Percentiles rank a stretch among this genome's conserved stretches.
Conservation (phyloP, 2,113 vertebrate genomes). For the Bos javanicus region DNA sequence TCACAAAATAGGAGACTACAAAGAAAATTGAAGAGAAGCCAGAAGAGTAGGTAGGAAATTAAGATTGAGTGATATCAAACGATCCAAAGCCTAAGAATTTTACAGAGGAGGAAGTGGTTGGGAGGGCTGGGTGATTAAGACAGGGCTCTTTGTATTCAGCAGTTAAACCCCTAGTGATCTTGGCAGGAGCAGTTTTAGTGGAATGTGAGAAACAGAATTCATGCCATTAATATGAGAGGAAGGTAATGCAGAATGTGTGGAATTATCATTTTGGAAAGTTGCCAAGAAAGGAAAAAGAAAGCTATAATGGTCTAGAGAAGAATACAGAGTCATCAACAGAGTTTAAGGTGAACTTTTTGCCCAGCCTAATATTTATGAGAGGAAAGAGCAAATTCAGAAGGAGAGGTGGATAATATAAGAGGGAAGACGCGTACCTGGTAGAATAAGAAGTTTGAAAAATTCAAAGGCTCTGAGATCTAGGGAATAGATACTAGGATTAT, state of each 20-base stretch:
- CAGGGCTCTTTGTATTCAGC: neutral
- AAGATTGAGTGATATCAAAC: neutral
- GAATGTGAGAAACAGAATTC: neutral
- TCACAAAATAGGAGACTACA: neutral
- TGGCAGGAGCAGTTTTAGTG: neutral
- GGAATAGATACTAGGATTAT: neutral
- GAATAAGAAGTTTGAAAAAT: neutral
- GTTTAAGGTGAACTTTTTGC: neutral
- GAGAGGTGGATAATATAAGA: neutral
- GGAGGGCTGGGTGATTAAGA: neutral
- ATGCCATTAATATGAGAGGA: neutral
- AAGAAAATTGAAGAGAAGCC: neutral
- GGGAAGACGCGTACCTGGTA: neutral
- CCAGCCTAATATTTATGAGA: neutral
- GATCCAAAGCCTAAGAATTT: neutral
- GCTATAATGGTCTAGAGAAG: neutral
- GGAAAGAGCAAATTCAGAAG: neutral
- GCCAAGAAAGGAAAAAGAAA: neutral
- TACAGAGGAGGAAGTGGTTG: neutral
- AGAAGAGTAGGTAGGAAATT: neutral
- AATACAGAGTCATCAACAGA: neutral
- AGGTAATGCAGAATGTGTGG: neutral
- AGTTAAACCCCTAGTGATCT: neutral
- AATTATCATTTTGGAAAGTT: neutral
- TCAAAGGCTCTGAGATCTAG: neutral